Evolutionary conservation across 1,140 invertebrate genomes (phyloP), one percentile per base, ranked within the genome.

Genomic region (Dendroctonus ponderosae): DNA sequence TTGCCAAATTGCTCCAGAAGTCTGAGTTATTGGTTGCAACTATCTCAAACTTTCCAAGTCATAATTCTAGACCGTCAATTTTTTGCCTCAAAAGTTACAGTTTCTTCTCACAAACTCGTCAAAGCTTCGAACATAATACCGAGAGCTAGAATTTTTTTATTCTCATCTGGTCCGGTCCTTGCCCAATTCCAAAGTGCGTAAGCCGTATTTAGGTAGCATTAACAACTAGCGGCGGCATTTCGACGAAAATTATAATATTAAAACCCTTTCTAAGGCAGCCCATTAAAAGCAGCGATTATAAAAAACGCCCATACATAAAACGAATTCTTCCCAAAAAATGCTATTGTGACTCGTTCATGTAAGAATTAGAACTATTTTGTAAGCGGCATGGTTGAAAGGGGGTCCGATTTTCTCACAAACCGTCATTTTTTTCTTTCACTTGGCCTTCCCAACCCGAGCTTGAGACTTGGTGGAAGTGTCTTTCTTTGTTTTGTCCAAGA

Each of bases 211-310:
- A 54, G 52, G 15, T 37, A 54, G 52, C 52, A 37, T 54, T 37
- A 37, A 54, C 26, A 37, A 26, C 14, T 0, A 12, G 38, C 52
- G 8, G 52, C 52, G 38, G 38, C 37, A 8, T 54, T 54, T 54
- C 52, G 52, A 54, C 26, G 52, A 54, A 54, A 54, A 54, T 54
- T 54, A 54, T 54, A 54, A 54, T 54, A 54, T 54, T 54, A 54
- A 54, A 26, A 9, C 52, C 52, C 26, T 54, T 54, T 38, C 7
- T 7, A 54, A 4, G 39, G 39, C 52, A 54, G 12, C 7, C 52
- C 52, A 54, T 54, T 54, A 54, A 7, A 40, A 7, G 7, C 52
- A 9, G 11, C 7, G 7, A n/a, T 54, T 54, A 38, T 15, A 37
- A 54, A 15, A 54, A 38, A 12, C 7, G 12, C 52, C 52, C 7